phyloP scores from a whole-genome alignment of 2,797 vertebrate species.

The Sebastes goodei region DNA sequence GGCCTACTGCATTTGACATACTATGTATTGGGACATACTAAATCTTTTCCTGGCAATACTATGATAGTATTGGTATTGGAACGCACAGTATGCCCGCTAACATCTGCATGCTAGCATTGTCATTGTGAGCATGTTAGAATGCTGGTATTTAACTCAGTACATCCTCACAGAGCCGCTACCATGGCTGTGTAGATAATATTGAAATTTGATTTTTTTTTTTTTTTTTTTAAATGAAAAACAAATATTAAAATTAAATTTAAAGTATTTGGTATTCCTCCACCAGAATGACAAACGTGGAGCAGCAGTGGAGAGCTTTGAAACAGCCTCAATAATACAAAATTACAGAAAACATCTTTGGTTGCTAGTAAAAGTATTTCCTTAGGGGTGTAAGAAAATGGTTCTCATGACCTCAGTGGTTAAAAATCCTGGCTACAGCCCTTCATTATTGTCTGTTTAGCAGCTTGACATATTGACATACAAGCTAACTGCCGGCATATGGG shows the following conservation, averaged over 20 bases:
- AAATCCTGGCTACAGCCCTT: background rate
- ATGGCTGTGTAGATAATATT: background rate
- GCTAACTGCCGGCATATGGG: slow-evolving; percentile 44
- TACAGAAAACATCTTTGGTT: background rate
- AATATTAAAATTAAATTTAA: background rate
- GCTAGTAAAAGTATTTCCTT: background rate
- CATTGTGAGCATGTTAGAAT: background rate
- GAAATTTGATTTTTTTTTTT: background rate
- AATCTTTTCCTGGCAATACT: too few relatives aligned
- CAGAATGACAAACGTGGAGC: background rate
- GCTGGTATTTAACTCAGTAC: background rate
- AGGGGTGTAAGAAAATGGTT: background rate
- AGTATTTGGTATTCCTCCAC: background rate
- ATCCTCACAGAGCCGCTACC: background rate
- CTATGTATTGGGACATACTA: too few relatives aligned
- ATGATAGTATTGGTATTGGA: too few relatives aligned
- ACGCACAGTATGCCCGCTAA: too few relatives aligned
- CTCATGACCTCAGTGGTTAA: background rate
- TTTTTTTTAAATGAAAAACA: background rate
- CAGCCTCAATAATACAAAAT: background rate
- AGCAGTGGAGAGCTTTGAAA: background rate
- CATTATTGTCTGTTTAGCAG: background rate
- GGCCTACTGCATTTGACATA: too few relatives aligned
- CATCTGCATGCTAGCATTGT: background rate
- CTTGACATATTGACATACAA: slow-evolving; percentile 30